A percentile compares a stretch with the other conserved stretches of the same genome.
Evolutionary conservation across 2,888 invertebrate species (phyloP).

Genomic region (Pristionchus fissidentatus): DNA sequence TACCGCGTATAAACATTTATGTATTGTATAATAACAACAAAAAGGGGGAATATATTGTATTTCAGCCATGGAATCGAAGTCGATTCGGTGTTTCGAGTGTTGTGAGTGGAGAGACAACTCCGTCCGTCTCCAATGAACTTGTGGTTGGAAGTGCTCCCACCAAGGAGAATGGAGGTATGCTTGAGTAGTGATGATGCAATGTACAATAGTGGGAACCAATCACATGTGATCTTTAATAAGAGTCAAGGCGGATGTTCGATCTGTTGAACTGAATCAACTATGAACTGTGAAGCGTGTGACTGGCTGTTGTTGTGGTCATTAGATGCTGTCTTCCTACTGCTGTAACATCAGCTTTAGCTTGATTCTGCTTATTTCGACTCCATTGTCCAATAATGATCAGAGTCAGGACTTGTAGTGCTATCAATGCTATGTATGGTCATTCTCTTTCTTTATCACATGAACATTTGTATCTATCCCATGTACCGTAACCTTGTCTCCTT

Average conservation of each 20-base stretch:
- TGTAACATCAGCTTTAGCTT: too few species aligned
- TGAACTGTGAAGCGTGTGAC: slow-evolving; percentile 10
- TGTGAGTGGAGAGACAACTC: neutral
- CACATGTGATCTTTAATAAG: neutral
- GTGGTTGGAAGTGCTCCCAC: slow-evolving; percentile 25
- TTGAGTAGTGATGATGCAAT: neutral
- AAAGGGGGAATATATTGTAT: neutral
- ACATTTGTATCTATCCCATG: too few species aligned
- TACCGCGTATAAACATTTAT: neutral
- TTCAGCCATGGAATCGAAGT: slow-evolving; percentile 46
- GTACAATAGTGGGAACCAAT: neutral
- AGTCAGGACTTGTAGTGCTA: too few species aligned
- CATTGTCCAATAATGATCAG: too few species aligned
- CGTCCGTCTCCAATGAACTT: slow-evolving; percentile 1
- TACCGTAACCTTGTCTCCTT: too few species aligned
- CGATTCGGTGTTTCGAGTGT: neutral
- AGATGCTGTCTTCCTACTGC: too few species aligned
- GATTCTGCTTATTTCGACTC: too few species aligned
- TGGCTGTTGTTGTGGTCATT: too few species aligned
- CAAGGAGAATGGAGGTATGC: slow-evolving; percentile 46
- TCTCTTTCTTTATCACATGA: too few species aligned
- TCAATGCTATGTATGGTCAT: too few species aligned
- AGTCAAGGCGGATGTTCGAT: neutral
- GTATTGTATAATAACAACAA: neutral
- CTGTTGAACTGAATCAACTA: neutral